Evolutionary conservation across 2,797 vertebrate species (phyloP), one percentile per base, ranked within the genome.

Genomic region (Myripristis murdjan): DNA sequence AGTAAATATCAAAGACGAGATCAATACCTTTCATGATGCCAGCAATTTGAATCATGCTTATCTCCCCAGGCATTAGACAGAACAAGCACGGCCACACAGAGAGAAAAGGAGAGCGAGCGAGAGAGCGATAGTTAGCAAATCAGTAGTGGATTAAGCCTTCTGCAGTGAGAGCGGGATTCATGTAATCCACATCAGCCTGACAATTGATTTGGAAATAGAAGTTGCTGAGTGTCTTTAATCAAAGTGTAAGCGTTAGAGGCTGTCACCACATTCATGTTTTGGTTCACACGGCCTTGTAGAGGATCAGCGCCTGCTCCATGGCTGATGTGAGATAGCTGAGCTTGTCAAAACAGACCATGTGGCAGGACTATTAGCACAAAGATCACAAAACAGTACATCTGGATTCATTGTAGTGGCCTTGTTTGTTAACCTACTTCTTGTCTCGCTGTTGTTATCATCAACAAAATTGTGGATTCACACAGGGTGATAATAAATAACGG

Each of bases 401-500:
- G 39, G 16, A 37, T 75, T 70, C 35, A 24, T 60, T 24, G 53
- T 41, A 53, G 43, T 60, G 75, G 37, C 20, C 59, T 76, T 75
- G 74, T 64, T 76, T 15, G 57, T 53, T 80, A 82, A 79, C 74
- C 64, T 48, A 79, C 49, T 88, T 89, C 76, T 69, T 80, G 56
- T 72, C 73, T 31, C 77, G 57, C 59, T 70, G 62, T 52, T 59
- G 57, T 69, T 71, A 64, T 75, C 43, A 73, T 78, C 83, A 57
- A 62, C 22, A 81, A 69, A 83, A 86, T 51, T 67, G 63, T 70
- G 54, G 59, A 73, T 88, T 63, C 66, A 71, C 43, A 54, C 52
- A 58, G 60, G 47, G 69, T 61, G 78, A 58, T n/a, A 78, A 71
- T 79, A 77, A 70, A 15, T 24, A 51, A 57, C 20, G 47, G 7